phyloP scores from a whole-genome alignment of 2,797 vertebrate genomes.

The Propithecus deckenii region DNA sequence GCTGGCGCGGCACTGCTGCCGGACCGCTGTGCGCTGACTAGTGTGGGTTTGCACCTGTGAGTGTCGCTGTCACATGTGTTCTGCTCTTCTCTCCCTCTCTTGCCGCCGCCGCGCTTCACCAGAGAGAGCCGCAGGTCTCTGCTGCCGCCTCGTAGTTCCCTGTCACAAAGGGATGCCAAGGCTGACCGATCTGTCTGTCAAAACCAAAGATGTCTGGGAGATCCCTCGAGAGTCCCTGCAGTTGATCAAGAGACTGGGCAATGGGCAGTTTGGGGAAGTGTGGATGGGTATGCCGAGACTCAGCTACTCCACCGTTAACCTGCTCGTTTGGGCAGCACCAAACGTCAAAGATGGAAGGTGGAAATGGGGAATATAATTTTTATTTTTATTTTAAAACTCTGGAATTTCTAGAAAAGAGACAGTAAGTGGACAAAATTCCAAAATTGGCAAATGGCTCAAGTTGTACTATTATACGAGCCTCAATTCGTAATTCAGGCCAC shows the following conservation, averaged over 20 bases:
- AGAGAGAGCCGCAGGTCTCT: conserved; percentile 98
- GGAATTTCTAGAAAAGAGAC: conserved; percentile 69
- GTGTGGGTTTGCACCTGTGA: conserved; percentile 71
- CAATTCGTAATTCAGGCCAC: conserved; percentile 14
- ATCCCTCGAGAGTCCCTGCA: conserved; percentile 97
- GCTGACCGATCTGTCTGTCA: conserved; percentile 98
- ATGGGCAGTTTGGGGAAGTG: conserved; percentile 99
- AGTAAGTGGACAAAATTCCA: conserved; percentile 69
- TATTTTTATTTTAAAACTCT: conserved; percentile 70
- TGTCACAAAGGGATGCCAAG: conserved; percentile 99
- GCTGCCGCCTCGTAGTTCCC: conserved; percentile 97
- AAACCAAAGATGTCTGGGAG: conserved; percentile 99
- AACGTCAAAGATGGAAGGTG: conserved; percentile 87
- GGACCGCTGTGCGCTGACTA: conserved; percentile 37
- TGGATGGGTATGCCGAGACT: conserved; percentile 97
- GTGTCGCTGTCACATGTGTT: conserved; percentile 84
- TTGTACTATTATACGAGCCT: conserved; percentile 63
- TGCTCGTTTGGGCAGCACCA: conserved; percentile 74
- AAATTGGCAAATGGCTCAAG: conserved; percentile 70
- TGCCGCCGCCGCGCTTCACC: conserved; percentile 82
- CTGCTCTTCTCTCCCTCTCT: conserved; percentile 87
- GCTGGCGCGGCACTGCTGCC: conserved; percentile 73
- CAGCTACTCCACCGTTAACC: conserved; percentile 80
- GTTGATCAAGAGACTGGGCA: conserved; percentile 98
- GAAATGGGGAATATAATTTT: conserved; percentile 38